Evolutionary conservation across 2,113 vertebrate species (phyloP).

Genomic region (Solea senegalensis): DNA sequence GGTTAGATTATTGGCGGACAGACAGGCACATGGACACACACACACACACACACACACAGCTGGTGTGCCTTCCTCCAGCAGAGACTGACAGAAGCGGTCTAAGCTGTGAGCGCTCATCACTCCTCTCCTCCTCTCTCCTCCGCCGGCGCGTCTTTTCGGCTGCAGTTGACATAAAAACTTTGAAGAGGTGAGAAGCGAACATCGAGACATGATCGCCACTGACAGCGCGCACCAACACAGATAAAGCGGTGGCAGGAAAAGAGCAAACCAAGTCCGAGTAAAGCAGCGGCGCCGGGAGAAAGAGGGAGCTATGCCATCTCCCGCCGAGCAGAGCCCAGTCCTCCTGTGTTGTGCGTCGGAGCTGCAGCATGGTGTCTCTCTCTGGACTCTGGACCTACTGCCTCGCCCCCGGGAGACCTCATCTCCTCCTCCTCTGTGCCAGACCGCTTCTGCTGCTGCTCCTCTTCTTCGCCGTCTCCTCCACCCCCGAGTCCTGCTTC

Average conservation of each 20-base stretch:
- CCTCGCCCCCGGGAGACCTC: slow-evolving; percentile 71
- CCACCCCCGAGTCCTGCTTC: slow-evolving; percentile 75
- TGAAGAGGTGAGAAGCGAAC: slow-evolving; percentile 52
- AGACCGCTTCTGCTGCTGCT: slow-evolving; percentile 66
- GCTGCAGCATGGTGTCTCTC: slow-evolving; percentile 79
- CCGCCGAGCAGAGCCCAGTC: slow-evolving; percentile 74
- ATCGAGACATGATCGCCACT: slow-evolving; percentile 42
- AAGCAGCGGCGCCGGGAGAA: slow-evolving; percentile 69
- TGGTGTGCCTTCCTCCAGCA: slow-evolving; percentile 65
- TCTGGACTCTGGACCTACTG: slow-evolving; percentile 76
- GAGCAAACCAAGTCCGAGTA: slow-evolving; percentile 65
- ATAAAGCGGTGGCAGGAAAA: not conserved
- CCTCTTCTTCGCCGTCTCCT: slow-evolving; percentile 50
- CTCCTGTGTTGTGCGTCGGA: slow-evolving; percentile 73
- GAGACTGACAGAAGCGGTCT: slow-evolving; percentile 75
- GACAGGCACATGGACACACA: slow-evolving; percentile 23
- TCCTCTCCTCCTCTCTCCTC: slow-evolving; percentile 40
- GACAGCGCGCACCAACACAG: slow-evolving; percentile 35
- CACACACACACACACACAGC: slow-evolving; percentile 51
- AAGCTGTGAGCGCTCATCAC: slow-evolving; percentile 64
- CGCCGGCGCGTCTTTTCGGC: slow-evolving; percentile 41
- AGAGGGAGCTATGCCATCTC: slow-evolving; percentile 83
- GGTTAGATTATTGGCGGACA: slow-evolving; percentile 74
- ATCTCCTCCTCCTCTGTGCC: slow-evolving; percentile 52
- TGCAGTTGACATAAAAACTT: slow-evolving; percentile 60